Evolutionary conservation across 2,888 invertebrate species (phyloP), one percentile per base, ranked within the genome.

Genomic region (Bombyx huttoni): DNA sequence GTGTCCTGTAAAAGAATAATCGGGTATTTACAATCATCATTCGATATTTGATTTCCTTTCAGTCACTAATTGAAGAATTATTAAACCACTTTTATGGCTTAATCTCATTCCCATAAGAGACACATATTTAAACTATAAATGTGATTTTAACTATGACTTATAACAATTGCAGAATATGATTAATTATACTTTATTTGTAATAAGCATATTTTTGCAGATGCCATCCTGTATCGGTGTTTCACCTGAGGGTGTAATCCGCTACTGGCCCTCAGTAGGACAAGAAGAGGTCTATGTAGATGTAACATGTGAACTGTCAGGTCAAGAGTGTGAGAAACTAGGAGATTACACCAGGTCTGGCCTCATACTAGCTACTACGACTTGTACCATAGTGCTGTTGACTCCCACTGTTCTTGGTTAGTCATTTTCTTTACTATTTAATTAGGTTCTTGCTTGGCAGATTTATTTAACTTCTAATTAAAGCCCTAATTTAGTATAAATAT

Each of bases 171-270:
- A n/a, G n/a, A n/a, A n/a, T n/a, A n/a, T n/a, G n/a, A 35, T 9
- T 35, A 7, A 35, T 35, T 35, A 35, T 35, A 35, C 7, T 13
- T 10, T 10, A 12, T 48, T 7, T 34, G 8, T 48, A 47, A 40
- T 8, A 46, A 8, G 8, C 35, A 48, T n/a, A 46, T 8, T 49
- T 34, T 24, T 40, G n/a, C 5, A 91, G 90, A 90, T 93, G 74
- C 95, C 96, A 8, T 93, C 96, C 0, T 96, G 96, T 67, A 91
- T 98, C 62, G 97, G 97, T 13, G 96, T 97, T 0, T 97, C 98
- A 0, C 97, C 98, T 0, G 98, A 98, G 72, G 98, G 98, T 45
- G 92, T 94, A 50, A 93, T 97, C 0, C 91, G 98, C 1, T 98
- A 94, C 80, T 98, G 98, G 98, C 91, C 95, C 0, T 95, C 94